Evolutionary conservation across 2,888 invertebrate species (phyloP).

Genomic region (Torymus tubicola): DNA sequence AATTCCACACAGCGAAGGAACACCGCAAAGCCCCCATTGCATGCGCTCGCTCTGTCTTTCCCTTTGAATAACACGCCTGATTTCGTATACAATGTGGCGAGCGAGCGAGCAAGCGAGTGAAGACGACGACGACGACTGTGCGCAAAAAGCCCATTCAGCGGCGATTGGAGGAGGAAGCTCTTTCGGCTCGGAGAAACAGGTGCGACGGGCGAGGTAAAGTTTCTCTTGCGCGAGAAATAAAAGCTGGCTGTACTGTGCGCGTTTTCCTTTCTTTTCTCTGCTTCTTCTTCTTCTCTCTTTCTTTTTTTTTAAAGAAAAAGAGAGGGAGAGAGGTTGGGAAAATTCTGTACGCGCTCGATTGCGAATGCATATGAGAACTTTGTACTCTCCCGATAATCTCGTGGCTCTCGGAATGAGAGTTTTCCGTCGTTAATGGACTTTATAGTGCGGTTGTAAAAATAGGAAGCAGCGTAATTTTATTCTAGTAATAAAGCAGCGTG

Average conservation of each 20-base stretch:
- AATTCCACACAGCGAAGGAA: conserved; percentile 11
- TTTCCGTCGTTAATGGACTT: background rate
- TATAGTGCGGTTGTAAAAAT: background rate
- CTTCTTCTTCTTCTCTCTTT: background rate
- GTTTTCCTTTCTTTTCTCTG: background rate
- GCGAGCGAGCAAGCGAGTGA: background rate
- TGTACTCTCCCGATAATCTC: too few relatives aligned
- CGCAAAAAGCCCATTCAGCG: conserved; percentile 42
- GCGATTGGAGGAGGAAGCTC: conserved; percentile 43
- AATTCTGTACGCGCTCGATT: background rate
- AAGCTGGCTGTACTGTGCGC: background rate
- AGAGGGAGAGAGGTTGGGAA: background rate
- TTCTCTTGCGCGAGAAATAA: background rate
- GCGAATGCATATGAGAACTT: conserved; percentile 11
- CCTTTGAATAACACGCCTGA: conserved; percentile 44
- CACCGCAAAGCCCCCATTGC: background rate
- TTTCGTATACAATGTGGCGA: conserved; percentile 37
- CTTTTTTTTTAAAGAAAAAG: background rate
- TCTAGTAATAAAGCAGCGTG: too few relatives aligned
- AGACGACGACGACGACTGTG: background rate
- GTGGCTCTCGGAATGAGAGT: background rate
- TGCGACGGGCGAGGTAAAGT: conserved; percentile 12
- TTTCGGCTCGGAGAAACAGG: conserved; percentile 25
- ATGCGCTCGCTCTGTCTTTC: background rate
- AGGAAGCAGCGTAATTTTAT: background rate